phyloP scores from a whole-genome alignment of 2,113 vertebrate species.

The Festucalex cinctus region DNA sequence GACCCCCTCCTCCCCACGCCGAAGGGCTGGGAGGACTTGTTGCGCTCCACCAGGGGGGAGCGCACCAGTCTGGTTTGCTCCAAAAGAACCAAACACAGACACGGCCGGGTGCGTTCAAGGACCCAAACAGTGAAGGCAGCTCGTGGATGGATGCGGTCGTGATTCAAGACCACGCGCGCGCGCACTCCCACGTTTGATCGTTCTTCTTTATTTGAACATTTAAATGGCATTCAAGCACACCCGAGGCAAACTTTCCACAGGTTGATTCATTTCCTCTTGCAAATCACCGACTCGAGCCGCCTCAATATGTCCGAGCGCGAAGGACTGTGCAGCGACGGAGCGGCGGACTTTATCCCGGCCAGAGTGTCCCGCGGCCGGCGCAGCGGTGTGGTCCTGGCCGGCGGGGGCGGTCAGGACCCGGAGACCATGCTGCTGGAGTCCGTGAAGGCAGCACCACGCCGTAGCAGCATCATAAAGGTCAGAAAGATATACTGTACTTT shows the following conservation, averaged over 20 bases:
- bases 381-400: conserved; percentile 75
- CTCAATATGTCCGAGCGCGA: conserved; percentile 73
- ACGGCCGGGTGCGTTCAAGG: conserved; percentile 9
- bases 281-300: conserved; percentile 13
- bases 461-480: conserved; percentile 98
- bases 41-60: conserved; percentile 54
- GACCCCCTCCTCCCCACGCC: background rate
- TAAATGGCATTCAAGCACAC: conserved; percentile 45
- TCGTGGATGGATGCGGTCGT: background rate
- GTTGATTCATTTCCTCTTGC: conserved; percentile 28
- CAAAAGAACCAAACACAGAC: background rate
- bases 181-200: background rate
- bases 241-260: conserved; percentile 48
- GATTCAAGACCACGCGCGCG: background rate
- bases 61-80: conserved; percentile 28
- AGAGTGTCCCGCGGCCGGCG: conserved; percentile 73
- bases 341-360: conserved; percentile 55
- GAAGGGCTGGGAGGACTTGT: conserved; percentile 57
- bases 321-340: conserved; percentile 67
- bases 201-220: background rate
- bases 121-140: background rate
- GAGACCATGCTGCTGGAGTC: conserved; percentile 81
- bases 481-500: background rate
- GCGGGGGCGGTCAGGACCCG: conserved; percentile 53
- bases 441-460: conserved; percentile 81